These are phyloP conservation scores for Meriones unguiculatus DNA, from an alignment of 2,113 vertebrate genomes.

Conservation along the genomic window DNA sequence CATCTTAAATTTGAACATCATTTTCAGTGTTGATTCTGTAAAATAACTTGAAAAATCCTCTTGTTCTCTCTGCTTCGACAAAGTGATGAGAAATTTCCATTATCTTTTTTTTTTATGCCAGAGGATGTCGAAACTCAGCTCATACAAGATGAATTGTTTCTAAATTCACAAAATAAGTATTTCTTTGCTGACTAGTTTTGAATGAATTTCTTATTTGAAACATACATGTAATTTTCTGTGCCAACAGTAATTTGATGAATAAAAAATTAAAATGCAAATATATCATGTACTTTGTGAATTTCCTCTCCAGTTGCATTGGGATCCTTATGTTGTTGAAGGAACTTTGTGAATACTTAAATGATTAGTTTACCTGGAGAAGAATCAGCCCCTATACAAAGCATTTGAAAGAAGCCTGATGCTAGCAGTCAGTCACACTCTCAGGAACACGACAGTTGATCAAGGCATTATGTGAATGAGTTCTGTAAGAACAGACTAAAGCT, in stretches of 20 bases:
- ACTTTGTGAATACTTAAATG: not conserved
- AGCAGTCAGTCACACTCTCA: not conserved
- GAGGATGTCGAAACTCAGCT: not conserved
- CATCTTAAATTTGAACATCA: not conserved
- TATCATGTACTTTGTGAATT: not conserved
- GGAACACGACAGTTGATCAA: not conserved
- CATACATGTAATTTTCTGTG: not conserved
- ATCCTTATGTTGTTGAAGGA: not conserved
- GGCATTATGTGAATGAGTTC: not conserved
- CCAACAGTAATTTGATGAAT: not conserved
- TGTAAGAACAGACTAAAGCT: not conserved
- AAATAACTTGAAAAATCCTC: not conserved
- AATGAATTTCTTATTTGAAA: not conserved
- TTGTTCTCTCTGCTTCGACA: not conserved
- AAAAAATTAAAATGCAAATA: not conserved
- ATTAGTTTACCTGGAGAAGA: not conserved
- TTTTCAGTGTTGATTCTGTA: not conserved
- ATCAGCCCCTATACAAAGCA: not conserved
- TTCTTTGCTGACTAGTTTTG: not conserved
- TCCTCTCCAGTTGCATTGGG: not conserved
- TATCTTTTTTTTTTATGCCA: not conserved
- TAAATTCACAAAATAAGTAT: not conserved
- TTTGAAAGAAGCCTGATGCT: not conserved
- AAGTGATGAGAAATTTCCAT: not conserved
- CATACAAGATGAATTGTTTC: not conserved